A percentile compares a stretch with the other conserved stretches of the same genome.
These are phyloP conservation scores for Brachionus paranguensis DNA, from an alignment of 1,140 invertebrate genomes.

Conservation along the genomic window DNA sequence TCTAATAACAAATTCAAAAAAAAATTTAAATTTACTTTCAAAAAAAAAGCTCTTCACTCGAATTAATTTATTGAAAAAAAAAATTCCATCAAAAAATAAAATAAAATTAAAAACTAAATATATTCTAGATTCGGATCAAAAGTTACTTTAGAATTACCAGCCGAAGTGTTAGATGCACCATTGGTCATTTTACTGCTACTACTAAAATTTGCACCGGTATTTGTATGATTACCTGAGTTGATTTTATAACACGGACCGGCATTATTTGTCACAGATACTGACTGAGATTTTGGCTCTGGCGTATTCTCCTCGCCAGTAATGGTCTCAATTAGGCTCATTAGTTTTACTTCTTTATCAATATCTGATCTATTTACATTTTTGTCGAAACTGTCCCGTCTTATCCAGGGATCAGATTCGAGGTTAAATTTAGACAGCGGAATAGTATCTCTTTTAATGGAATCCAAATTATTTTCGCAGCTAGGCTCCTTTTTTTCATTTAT, in stretches of 20 bases:
- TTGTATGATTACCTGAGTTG: not conserved
- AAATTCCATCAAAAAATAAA: not conserved
- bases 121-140: conserved; percentile 28
- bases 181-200: not conserved
- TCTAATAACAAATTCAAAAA: not conserved
- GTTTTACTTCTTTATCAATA: not conserved
- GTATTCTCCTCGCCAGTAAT: not conserved
- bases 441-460: not conserved
- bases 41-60: not conserved
- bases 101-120: not conserved
- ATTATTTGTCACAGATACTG: not conserved
- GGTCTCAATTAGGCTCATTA: not conserved
- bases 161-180: not conserved
- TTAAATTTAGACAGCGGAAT: not conserved
- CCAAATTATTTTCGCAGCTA: not conserved
- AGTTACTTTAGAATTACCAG: not conserved
- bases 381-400: conserved; percentile 1
- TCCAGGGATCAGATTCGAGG: not conserved
- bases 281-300: not conserved
- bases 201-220: not conserved
- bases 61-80: conserved; percentile 5
- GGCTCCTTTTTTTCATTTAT: not conserved
- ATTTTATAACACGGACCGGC: not conserved
- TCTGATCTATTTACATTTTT: conserved; percentile 21
- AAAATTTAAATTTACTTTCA: not conserved